Conservation (phyloP, 2,113 vertebrate genomes). For the Arizona elegans region DNA sequence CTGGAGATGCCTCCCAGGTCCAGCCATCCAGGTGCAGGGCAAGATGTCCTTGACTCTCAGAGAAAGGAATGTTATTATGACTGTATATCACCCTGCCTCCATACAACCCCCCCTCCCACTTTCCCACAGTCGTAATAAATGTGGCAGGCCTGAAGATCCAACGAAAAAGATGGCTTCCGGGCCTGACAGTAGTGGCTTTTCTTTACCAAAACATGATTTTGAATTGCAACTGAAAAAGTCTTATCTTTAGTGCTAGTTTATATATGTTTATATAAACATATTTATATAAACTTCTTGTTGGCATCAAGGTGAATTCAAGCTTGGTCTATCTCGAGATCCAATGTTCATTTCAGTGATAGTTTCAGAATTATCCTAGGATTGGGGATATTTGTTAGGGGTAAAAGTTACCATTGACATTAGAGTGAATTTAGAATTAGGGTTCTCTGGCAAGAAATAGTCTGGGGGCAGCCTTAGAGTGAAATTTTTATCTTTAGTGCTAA, state of each 20-base stretch:
- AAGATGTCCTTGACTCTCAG: too few species aligned
- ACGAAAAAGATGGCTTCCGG: too few species aligned
- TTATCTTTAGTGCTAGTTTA: background rate
- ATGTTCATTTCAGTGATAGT: background rate
- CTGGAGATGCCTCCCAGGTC: too few species aligned
- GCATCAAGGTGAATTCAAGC: background rate
- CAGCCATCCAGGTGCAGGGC: too few species aligned
- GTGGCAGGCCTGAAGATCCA: too few species aligned
- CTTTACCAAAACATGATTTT: background rate
- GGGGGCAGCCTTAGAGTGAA: too few species aligned
- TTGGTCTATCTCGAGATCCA: background rate
- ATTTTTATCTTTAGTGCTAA: background rate
- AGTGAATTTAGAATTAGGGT: background rate
- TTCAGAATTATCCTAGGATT: background rate
- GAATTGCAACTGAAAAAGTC: background rate
- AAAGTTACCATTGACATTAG: background rate
- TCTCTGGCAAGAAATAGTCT: background rate
- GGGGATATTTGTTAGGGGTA: background rate
- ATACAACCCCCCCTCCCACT: too few species aligned
- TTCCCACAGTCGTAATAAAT: too few species aligned
- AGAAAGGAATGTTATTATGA: too few species aligned
- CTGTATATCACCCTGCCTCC: too few species aligned
- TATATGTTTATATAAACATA: background rate
- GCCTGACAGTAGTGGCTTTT: background rate
- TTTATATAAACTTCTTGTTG: background rate